Evolutionary conservation across 2,888 invertebrate genomes (phyloP).

Genomic region (Thereva unica): DNA sequence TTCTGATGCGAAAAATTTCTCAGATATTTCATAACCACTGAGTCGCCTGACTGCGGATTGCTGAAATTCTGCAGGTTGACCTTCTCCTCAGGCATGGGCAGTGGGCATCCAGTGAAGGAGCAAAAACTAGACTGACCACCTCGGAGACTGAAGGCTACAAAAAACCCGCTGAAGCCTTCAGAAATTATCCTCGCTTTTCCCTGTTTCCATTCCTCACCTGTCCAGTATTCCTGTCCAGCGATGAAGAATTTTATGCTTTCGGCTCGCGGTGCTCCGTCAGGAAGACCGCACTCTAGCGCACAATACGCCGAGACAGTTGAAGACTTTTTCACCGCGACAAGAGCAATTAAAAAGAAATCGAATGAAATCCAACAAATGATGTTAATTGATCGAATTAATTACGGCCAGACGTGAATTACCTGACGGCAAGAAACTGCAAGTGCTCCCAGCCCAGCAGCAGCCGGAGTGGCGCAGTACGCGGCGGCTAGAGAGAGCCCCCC

Average conservation of each 20-base stretch:
- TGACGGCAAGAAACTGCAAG: slow-evolving; percentile 12
- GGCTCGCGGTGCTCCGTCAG: background rate
- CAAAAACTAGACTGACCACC: too few species aligned
- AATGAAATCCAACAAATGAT: slow-evolving; percentile 30
- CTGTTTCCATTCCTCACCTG: too few species aligned
- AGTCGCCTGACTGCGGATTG: slow-evolving; percentile 6
- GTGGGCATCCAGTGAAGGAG: too few species aligned
- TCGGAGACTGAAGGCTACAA: too few species aligned
- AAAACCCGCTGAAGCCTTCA: too few species aligned
- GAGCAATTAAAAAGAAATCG: slow-evolving; percentile 30
- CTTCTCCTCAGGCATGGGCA: too few species aligned
- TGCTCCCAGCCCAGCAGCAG: background rate
- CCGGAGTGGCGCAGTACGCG: slow-evolving; percentile 9
- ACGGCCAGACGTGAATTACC: slow-evolving; percentile 27
- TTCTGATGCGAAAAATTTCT: slow-evolving; percentile 15
- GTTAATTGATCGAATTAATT: slow-evolving; percentile 34
- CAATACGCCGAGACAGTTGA: background rate
- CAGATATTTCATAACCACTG: too few species aligned
- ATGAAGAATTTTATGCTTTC: too few species aligned
- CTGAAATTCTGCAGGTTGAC: too few species aligned
- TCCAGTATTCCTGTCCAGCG: too few species aligned
- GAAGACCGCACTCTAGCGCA: background rate
- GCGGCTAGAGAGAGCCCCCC: slow-evolving; percentile 16
- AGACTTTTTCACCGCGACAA: background rate
- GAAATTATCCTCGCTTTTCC: too few species aligned